Percentiles rank a stretch among this genome's conserved stretches.
Evolutionary conservation across 2,888 invertebrate genomes (phyloP).

Genomic region (Chrysolina oricalcia): DNA sequence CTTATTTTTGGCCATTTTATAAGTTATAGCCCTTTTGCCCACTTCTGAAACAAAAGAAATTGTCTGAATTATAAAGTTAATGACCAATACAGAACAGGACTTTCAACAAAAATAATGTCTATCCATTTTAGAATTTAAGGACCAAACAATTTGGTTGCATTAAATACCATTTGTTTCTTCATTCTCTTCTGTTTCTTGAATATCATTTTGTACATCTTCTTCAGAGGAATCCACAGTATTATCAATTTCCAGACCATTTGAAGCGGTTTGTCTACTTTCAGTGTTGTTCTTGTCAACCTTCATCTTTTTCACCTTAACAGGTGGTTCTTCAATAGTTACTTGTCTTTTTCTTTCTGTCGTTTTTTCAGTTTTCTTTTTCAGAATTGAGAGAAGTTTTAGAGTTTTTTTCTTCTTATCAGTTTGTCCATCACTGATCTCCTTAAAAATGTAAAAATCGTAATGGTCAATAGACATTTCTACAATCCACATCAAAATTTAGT

Average conservation of each 20-base stretch:
- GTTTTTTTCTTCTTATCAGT: conserved; percentile 68
- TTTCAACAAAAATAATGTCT: no score
- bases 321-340: conserved; percentile 31
- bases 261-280: conserved; percentile 55
- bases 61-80: background rate
- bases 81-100: background rate
- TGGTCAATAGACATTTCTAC: no score
- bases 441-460: no score
- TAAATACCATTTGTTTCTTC: conserved; percentile 61
- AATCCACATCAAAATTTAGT: background rate
- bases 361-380: conserved; percentile 41
- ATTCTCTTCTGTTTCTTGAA: conserved; percentile 64
- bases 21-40: conserved; percentile 88
- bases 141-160: no score
- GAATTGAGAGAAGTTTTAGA: conserved; percentile 63
- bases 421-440: conserved; percentile 27
- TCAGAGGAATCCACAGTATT: conserved; percentile 33
- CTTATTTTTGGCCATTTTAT: conserved; percentile 96
- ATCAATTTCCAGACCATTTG: conserved; percentile 56
- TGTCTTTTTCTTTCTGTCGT: conserved; percentile 42
- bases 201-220: conserved; percentile 39
- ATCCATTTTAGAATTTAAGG: no score
- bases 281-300: conserved; percentile 51
- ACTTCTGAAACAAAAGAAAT: conserved; percentile 6
- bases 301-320: conserved; percentile 56